Evolutionary conservation across 2,888 invertebrate species (phyloP), one percentile per base, ranked within the genome.

Genomic region (Plebejus melissa): DNA sequence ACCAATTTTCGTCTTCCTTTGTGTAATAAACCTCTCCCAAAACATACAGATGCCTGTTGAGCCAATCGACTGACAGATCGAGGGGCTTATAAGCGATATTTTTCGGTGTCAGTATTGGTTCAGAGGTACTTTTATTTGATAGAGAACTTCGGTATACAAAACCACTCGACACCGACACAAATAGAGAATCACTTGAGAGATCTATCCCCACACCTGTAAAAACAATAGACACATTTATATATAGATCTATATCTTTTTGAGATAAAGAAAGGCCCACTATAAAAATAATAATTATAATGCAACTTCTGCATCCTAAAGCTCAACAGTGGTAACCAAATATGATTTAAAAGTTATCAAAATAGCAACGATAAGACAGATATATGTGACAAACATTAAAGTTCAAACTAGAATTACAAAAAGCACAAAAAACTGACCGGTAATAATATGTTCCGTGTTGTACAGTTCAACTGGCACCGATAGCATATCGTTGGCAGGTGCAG

Each of bases 1-100:
- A 83, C 78, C 86, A 86, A 71, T 81, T 83, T 11, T 82, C 80
- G 57, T 85, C 86, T 76, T 87, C 87, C 78, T 86, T 87, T 1
- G 85, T 85, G 80, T 95, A 94, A 69, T 94, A 93, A 7, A 96
- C 95, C 87, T 97, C 96, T 0, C 96, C 97, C 50, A 98, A 94
- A 76, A 98, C 95, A 83, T 98, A 98, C 2, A 98, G 92, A 77
- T 97, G 96, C 77, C 96, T 95, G 83, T 97, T 97, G 57, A 99
- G 90, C 98, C 98, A 99, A 87, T 99, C 99, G 0, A 98, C 95
- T 1, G 97, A 96, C 9, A 97, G 84, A 79, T 96, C 96, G 74
- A 96, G 86, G 0, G 97, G 97, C 77, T 94, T 94, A 83, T 96
- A 96, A 74, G 94, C 93, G 13, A 94, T 93, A 74, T 94, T 94